Conservation (phyloP, 2,113 vertebrate genomes). For the Hippocampus abdominalis region DNA sequence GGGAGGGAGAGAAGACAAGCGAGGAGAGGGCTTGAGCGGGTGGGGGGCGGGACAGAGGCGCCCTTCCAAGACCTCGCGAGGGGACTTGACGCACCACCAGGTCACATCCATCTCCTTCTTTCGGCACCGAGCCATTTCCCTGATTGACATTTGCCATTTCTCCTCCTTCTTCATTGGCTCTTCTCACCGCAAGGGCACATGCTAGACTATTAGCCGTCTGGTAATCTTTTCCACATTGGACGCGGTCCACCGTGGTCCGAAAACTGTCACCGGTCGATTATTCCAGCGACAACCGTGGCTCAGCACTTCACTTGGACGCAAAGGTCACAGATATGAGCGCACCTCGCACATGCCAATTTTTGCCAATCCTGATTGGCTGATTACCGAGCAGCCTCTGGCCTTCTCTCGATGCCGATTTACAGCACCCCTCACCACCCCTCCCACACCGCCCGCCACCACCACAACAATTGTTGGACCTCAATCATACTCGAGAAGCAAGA, state of each 20-base stretch:
- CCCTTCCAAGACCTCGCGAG: constrained; percentile 47
- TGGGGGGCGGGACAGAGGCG: constrained; percentile 6
- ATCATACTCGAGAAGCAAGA: constrained; percentile 47
- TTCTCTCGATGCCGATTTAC: constrained; percentile 15
- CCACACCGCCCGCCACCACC: background rate
- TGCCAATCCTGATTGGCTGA: constrained; percentile 27
- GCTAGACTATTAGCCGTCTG: too few relatives aligned
- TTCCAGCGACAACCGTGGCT: too few relatives aligned
- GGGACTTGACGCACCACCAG: constrained; percentile 45
- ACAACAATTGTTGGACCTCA: constrained; percentile 57
- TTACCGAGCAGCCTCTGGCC: constrained; percentile 33
- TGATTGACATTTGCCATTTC: background rate
- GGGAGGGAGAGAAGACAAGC: constrained; percentile 10
- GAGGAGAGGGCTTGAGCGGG: background rate
- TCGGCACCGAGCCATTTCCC: constrained; percentile 48
- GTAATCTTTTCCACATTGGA: constrained; percentile 48
- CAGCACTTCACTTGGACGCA: too few relatives aligned
- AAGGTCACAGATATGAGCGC: too few relatives aligned
- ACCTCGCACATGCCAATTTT: constrained; percentile 8
- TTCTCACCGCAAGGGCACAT: background rate
- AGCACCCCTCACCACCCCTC: background rate
- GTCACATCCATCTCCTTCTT: constrained; percentile 65
- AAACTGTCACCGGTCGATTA: too few relatives aligned
- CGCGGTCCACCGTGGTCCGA: constrained; percentile 33
- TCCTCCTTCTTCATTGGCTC: background rate